Evolutionary conservation across 1,140 invertebrate species (phyloP), one percentile per base, ranked within the genome.

Genomic region (Anagrus nilaparvatae): DNA sequence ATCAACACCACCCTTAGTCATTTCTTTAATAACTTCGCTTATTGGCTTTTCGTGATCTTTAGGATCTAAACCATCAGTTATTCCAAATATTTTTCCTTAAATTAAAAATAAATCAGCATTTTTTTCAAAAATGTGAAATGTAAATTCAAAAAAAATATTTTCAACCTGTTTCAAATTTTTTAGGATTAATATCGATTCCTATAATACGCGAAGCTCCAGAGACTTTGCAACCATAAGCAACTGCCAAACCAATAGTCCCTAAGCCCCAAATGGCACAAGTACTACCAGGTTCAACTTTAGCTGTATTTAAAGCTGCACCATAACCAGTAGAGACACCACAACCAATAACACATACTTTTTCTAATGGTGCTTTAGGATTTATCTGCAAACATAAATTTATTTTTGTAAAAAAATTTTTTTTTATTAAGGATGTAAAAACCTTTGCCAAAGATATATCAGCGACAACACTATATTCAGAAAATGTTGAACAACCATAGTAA

Each of bases 401-500:
- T 14, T 6, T 32, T 40, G 30, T 32, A 17, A 35, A 10, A 30
- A 43, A 8, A 18, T 43, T 20, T 39, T 40, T 7, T 17, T 36
- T 36, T 30, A 12, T 23, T 18, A 19, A 32, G 13, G n/a, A n/a
- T n/a, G n/a, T n/a, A 30, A 5, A 30, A 50, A 87, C 82, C 76
- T 96, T 95, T 40, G 78, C 79, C 32, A 95, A 61, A 17, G 91
- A 94, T 62, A 99, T 93, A 69, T 95, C 95, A 53, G 89, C 81
- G 46, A 98, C 91, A 9, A 99, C 96, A 5, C 94, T 98, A 61
- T 97, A 99, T 69, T 99, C 87, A 50, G 86, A 84, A 60, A 99
- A 99, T 2, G 93, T 95, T 4, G 92, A 97, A 49, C 87, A 92
- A 13, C 96, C 96, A 96, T 99, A 99, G 53, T 96, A 99, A 65